Evolutionary conservation across 1,140 invertebrate genomes (phyloP).

Genomic region (Colletes latitarsis): DNA sequence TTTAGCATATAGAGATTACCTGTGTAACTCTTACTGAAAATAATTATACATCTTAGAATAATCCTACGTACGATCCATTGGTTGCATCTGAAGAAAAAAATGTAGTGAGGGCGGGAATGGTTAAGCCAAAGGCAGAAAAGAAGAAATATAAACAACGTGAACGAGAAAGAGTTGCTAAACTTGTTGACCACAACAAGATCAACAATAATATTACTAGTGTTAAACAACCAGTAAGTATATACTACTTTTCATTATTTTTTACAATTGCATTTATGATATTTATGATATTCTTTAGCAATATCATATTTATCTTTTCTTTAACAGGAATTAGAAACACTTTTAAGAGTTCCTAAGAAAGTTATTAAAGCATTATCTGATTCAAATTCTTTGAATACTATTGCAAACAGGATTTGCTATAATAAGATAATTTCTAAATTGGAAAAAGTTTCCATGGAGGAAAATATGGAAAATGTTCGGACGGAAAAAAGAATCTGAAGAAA

Average conservation of each 20-base stretch:
- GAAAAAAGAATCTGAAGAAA: not conserved
- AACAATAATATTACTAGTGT: too few relatives aligned
- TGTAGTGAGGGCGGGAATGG: not conserved
- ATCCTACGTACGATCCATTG: slow-evolving; percentile 21
- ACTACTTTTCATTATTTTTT: not conserved
- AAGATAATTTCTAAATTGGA: not conserved
- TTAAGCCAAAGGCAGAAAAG: slow-evolving; percentile 35
- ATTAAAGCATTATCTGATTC: not conserved
- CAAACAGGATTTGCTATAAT: not conserved
- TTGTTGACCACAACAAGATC: not conserved
- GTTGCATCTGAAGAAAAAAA: not conserved
- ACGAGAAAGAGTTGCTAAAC: slow-evolving; percentile 10
- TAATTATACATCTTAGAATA: slow-evolving; percentile 5
- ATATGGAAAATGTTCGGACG: not conserved
- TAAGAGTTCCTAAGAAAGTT: slow-evolving; percentile 18
- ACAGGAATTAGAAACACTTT: slow-evolving; percentile 2
- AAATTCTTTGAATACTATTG: too few relatives aligned
- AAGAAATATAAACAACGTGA: slow-evolving; percentile 18
- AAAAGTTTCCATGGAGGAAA: not conserved
- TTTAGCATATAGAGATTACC: too few relatives aligned
- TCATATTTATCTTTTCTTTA: not conserved
- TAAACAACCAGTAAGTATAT: not conserved
- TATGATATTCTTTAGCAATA: not conserved
- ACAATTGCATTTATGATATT: not conserved
- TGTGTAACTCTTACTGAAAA: not conserved